A percentile compares a stretch with the other conserved stretches of the same genome.
Conservation (phyloP, 2,888 invertebrate species). For the Taphrorychus bicolor region DNA sequence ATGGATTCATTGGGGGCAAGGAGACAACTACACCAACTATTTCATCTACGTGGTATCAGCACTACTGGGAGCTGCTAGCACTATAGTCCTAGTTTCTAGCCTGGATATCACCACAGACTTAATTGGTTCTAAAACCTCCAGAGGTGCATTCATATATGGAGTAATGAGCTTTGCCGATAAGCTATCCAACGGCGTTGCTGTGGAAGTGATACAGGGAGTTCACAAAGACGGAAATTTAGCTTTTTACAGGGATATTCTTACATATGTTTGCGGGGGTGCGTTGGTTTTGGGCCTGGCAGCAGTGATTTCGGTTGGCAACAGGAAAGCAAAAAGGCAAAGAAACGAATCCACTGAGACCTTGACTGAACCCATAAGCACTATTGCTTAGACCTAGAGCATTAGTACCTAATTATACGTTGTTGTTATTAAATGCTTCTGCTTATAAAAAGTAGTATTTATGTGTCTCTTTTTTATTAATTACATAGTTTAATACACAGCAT, state of each 20-base stretch:
- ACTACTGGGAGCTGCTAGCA: slow-evolving; percentile 80
- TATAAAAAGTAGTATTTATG: no score
- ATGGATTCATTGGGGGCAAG: slow-evolving; percentile 72
- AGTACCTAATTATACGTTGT: no score
- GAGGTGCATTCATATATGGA: slow-evolving; percentile 74
- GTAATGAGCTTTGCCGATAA: slow-evolving; percentile 95
- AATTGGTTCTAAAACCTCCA: slow-evolving; percentile 81
- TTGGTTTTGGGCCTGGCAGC: slow-evolving; percentile 63
- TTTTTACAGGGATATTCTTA: slow-evolving; percentile 65
- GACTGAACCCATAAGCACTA: background rate
- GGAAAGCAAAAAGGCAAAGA: slow-evolving; percentile 7
- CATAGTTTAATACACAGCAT: no score
- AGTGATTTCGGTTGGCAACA: slow-evolving; percentile 49
- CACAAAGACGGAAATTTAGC: slow-evolving; percentile 56
- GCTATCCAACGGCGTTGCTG: slow-evolving; percentile 84
- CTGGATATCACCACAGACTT: slow-evolving; percentile 87
- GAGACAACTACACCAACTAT: slow-evolving; percentile 62
- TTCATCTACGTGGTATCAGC: slow-evolving; percentile 76
- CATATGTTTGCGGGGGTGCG: slow-evolving; percentile 65
- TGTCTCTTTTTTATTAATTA: no score
- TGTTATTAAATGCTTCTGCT: no score
- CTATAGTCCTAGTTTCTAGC: slow-evolving; percentile 85
- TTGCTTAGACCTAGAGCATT: background rate
- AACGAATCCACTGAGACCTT: slow-evolving; percentile 6
- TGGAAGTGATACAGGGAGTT: slow-evolving; percentile 80